Evolutionary conservation across 2,113 vertebrate species (phyloP).

Genomic region (Istiophorus platypterus): DNA sequence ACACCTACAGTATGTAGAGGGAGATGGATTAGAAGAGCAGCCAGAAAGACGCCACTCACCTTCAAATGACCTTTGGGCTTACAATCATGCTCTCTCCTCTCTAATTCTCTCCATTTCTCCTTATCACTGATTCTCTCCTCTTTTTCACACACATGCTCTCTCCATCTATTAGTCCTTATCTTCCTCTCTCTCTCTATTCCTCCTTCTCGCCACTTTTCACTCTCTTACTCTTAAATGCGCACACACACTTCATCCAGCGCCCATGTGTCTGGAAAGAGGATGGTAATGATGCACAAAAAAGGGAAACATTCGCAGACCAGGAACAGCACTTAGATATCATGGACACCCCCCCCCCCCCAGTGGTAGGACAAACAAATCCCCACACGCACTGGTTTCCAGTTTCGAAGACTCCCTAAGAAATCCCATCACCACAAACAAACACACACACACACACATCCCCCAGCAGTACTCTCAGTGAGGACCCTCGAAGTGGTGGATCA

Average conservation of each 20-base stretch:
- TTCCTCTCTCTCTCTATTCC: conserved; percentile 18
- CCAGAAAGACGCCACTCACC: conserved; percentile 65
- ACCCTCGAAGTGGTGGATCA: conserved; percentile 75
- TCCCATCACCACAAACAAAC: conserved; percentile 37
- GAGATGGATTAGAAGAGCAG: conserved; percentile 21
- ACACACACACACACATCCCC: conserved; percentile 32
- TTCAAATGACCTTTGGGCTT: conserved; percentile 79
- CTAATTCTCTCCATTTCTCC: conserved; percentile 50
- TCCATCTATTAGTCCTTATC: conserved; percentile 58
- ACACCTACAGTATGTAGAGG: not conserved
- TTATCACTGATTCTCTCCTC: conserved; percentile 48
- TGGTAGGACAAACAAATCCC: conserved; percentile 55
- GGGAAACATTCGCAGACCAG: not conserved
- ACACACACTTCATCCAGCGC: not conserved
- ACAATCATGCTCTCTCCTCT: conserved; percentile 34
- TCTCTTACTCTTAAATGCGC: conserved; percentile 2
- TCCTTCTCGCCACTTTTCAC: conserved; percentile 17
- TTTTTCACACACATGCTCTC: conserved; percentile 22
- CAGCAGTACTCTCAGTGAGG: conserved; percentile 49
- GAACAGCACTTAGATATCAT: conserved; percentile 39
- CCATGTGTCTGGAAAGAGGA: conserved; percentile 11
- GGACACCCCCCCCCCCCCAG: conserved; percentile 24
- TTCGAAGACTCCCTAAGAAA: conserved; percentile 58
- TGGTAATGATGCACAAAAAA: conserved; percentile 25
- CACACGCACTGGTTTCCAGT: conserved; percentile 56